Percentiles rank a stretch among this genome's conserved stretches.
phyloP scores from a whole-genome alignment of 2,113 vertebrate genomes.

The Sinocyclocheilus grahami region DNA sequence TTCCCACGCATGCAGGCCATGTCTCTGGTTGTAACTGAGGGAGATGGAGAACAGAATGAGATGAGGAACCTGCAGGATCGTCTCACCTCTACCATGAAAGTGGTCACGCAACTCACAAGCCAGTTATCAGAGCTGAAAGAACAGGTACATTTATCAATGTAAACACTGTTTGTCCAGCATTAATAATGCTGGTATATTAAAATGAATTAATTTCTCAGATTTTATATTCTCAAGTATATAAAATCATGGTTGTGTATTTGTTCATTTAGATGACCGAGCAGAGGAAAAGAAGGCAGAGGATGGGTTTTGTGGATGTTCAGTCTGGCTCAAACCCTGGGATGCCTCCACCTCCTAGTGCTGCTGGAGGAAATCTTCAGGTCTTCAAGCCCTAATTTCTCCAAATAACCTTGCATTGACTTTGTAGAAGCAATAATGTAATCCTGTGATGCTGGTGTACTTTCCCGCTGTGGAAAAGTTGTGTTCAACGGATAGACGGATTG shows the following conservation, averaged over 20 bases:
- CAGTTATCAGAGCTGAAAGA: conserved; percentile 95
- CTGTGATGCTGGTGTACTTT: not conserved
- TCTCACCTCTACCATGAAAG: conserved; percentile 88
- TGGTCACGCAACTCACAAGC: conserved; percentile 86
- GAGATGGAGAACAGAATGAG: conserved; percentile 96
- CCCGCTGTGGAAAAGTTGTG: not conserved
- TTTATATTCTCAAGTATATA: not conserved
- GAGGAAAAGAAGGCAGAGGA: conserved; percentile 91
- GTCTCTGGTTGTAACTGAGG: conserved; percentile 93
- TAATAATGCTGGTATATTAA: not conserved
- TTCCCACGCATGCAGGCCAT: conserved; percentile 98
- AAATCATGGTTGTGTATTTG: not conserved
- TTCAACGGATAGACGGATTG: not conserved
- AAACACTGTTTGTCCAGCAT: not conserved
- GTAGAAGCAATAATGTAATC: conserved; percentile 23
- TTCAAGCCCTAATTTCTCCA: conserved; percentile 62
- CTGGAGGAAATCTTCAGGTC: conserved; percentile 75
- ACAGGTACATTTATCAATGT: conserved; percentile 77
- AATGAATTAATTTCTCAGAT: not conserved
- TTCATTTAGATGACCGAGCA: conserved; percentile 93
- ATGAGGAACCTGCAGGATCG: conserved; percentile 93
- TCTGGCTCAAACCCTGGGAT: conserved; percentile 64
- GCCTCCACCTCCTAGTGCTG: conserved; percentile 69
- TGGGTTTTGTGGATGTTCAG: conserved; percentile 95
- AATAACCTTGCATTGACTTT: not conserved